These are phyloP conservation scores for Tapera naevia DNA, from an alignment of 2,797 vertebrate species.

Conservation along the genomic window DNA sequence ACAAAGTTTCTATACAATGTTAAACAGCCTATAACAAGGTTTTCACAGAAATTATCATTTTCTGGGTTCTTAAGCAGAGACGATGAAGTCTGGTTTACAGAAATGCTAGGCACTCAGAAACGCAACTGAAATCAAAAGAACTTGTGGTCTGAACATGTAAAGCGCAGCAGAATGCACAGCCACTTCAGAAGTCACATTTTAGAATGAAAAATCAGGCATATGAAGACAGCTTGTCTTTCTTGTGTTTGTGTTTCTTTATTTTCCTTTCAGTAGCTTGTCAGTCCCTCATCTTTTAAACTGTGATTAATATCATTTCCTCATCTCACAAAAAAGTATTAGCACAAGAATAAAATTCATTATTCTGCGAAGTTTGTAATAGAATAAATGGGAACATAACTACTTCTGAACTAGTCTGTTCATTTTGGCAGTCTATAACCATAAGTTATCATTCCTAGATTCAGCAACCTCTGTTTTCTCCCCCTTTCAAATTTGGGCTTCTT, in stretches of 20 bases:
- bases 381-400: not conserved
- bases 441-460: not conserved
- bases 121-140: not conserved
- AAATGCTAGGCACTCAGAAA: not conserved
- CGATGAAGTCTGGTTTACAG: not conserved
- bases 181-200: not conserved
- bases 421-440: not conserved
- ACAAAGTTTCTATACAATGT: not conserved
- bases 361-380: not conserved
- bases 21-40: not conserved
- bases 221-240: not conserved
- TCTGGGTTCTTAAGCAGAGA: not conserved
- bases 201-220: not conserved
- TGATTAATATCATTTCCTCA: not conserved
- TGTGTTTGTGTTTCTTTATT: not conserved
- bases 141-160: not conserved
- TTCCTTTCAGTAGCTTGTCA: not conserved
- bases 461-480: not conserved
- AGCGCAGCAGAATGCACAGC: not conserved
- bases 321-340: not conserved
- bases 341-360: not conserved
- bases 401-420: not conserved
- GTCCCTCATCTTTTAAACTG: not conserved
- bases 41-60: not conserved
- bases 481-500: not conserved